A percentile compares a stretch with the other conserved stretches of the same genome.
Conservation (phyloP, 2,113 vertebrate genomes). For the cattle (Bos taurus) region DNA sequence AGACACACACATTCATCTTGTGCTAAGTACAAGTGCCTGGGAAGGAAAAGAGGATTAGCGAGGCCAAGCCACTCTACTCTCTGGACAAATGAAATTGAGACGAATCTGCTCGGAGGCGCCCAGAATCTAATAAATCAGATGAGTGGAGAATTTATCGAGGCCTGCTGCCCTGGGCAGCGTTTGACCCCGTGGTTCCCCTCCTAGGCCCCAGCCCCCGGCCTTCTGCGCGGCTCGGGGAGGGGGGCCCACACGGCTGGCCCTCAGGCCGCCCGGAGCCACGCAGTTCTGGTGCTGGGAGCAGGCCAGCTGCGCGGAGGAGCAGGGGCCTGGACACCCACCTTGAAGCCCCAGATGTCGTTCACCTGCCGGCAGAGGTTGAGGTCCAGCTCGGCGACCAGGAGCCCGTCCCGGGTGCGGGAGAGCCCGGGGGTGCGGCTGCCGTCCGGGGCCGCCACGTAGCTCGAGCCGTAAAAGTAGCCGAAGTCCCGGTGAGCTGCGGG, state of each 20-base stretch:
- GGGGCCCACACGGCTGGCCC: fast-evolving
- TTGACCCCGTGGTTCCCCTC: not conserved
- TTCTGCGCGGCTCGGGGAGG: fast-evolving
- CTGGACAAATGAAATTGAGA: constrained; percentile 56
- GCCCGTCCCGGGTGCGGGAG: constrained; percentile 88
- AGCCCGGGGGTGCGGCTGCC: constrained; percentile 92
- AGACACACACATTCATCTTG: constrained; percentile 28
- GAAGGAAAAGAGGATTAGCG: constrained; percentile 37
- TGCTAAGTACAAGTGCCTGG: constrained; percentile 25
- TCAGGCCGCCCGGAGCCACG: fast-evolving
- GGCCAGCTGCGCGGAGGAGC: not conserved
- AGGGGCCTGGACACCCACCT: constrained; percentile 79
- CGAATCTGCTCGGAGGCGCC: constrained; percentile 45
- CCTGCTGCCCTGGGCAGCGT: not conserved
- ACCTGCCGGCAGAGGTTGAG: constrained; percentile 94
- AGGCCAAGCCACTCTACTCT: constrained; percentile 25
- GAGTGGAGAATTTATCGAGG: not conserved
- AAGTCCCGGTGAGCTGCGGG: constrained; percentile 90
- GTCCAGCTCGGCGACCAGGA: constrained; percentile 91
- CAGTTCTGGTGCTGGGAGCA: not conserved
- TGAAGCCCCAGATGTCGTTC: constrained; percentile 95
- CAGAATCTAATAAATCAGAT: constrained; percentile 41
- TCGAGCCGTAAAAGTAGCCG: constrained; percentile 96
- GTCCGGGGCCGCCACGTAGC: constrained; percentile 91
- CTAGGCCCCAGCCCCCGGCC: too few species aligned